Base-by-base conservation (phyloP, 2,113 vertebrate species). In the Chaetops frenatus region DNA sequence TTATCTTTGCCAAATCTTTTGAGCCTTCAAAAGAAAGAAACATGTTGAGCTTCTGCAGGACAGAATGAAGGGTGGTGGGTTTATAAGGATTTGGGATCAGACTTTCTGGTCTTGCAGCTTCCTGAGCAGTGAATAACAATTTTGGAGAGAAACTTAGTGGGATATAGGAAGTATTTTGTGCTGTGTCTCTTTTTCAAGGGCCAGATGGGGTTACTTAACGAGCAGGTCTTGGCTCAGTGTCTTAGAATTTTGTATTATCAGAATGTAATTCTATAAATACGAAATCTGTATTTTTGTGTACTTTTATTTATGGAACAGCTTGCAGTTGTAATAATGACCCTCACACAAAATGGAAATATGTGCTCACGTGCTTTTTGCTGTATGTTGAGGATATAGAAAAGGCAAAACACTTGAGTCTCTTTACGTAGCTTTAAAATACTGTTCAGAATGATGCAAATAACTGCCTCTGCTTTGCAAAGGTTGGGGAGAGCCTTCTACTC, bases 401-500 rank as follows among this genome's bases (percentile, higher is more conserved):
- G 51, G 51, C 58, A 83, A 70, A 94, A 23, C n/a, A 15, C 44
- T 62, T n/a, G 20, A 81, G 48, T 81, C 23, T 88, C 33, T 86
- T 81, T 84, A 94, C 40, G 11, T 51, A 83, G 45, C 61, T 80
- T 62, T 78, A 93, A n/a, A 83, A 45, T 42, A 38, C 40, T 47
- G 28, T 80, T 87, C n/a, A 10, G 20, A 91, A 82, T 23, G 15
- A 15, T 87, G 78, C 89, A 93, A 92, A 31, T 96, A 88, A 94
- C 71, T 94, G 74, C 6, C 96, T 47, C 80, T 81, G 92, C 94
- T 97, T 95, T 95, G 76, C 97, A 81, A 97, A 99, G 99, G 99
- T 93, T 99, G 99, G 99, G 97, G 98, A 53, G 99, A 99, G 89
- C 97, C 98, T 35, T 35, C 98, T 77, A 84, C 97, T 95, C 98